Base-by-base conservation (phyloP, 2,888 invertebrate genomes). In the Tolmerus cingulatus region DNA sequence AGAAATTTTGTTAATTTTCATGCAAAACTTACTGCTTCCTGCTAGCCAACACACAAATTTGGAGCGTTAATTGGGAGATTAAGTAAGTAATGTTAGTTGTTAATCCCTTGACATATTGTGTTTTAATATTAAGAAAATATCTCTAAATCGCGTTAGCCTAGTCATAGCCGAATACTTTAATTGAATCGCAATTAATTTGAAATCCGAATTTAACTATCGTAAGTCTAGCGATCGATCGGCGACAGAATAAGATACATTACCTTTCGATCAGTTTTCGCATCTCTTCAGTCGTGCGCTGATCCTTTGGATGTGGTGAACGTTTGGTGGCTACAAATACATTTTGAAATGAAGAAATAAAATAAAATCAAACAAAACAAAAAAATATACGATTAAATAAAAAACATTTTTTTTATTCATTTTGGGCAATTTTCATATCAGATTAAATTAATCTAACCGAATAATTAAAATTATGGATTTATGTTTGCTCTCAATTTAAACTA, bases 221-320 rank as follows among this genome's bases (percentile, higher is more conserved):
- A 23, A 66, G 8, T 23, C 66, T 66, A 66, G 66, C 23, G 23
- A 2, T 19, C 66, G 66, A 19, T 23, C 66, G 57, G 57, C 57
- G 27, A 12, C 74, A 82, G 30, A 82, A 82, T 81, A 66, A 34
- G 76, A 89, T 90, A 93, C 96, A 95, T 97, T 95, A 97, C 97
- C 97, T 97, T 96, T 98, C 98, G 94, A 98, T 97, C 94, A 97
- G 96, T 96, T 97, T 97, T 94, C 98, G 96, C 97, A 97, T 97
- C 95, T 97, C 97, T 95, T 97, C 98, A 94, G 96, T 97, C 94
- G 97, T 96, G 96, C 97, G 96, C 94, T 96, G 96, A 95, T 97
- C 97, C 97, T 97, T 97, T 95, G 94, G 94, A 93, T 94, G 94
- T 93, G 95, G 95, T 93, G 94, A 94, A 93, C 95, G 94, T 93